Evolutionary conservation across 2,888 invertebrate genomes (phyloP).

Genomic region (Dioctria linearis): DNA sequence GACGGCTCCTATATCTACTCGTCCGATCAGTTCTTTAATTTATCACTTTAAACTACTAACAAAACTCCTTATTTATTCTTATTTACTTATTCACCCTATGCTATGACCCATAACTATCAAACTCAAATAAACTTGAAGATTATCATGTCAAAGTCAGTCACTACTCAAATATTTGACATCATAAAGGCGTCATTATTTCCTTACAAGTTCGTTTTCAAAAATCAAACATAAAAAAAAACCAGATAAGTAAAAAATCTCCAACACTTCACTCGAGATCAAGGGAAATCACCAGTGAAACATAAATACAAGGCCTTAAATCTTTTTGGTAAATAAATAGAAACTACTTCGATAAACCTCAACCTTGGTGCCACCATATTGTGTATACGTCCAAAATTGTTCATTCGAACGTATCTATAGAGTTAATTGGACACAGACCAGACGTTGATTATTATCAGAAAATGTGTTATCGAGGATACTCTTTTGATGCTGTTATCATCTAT

Average conservation of each 20-base stretch:
- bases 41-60: too few species aligned
- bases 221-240: background rate
- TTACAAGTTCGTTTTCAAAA: background rate
- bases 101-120: too few species aligned
- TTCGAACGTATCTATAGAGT: background rate
- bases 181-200: too few species aligned
- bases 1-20: too few species aligned
- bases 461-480: conserved; percentile 10
- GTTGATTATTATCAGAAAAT: background rate
- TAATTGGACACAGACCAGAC: background rate
- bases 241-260: conserved; percentile 9
- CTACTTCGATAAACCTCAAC: conserved; percentile 6
- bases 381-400: background rate
- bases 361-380: background rate
- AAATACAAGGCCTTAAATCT: conserved; percentile 6
- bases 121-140: background rate
- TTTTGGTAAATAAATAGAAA: conserved; percentile 10
- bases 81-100: too few species aligned
- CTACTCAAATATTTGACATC: background rate
- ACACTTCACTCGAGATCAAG: background rate
- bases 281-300: background rate
- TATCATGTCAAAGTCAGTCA: conserved; percentile 6
- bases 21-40: too few species aligned
- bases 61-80: too few species aligned
- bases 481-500: background rate